Percentiles rank a stretch among this genome's conserved stretches.
Conservation (phyloP, 2,888 invertebrate genomes). For the Drosophila yooni region DNA sequence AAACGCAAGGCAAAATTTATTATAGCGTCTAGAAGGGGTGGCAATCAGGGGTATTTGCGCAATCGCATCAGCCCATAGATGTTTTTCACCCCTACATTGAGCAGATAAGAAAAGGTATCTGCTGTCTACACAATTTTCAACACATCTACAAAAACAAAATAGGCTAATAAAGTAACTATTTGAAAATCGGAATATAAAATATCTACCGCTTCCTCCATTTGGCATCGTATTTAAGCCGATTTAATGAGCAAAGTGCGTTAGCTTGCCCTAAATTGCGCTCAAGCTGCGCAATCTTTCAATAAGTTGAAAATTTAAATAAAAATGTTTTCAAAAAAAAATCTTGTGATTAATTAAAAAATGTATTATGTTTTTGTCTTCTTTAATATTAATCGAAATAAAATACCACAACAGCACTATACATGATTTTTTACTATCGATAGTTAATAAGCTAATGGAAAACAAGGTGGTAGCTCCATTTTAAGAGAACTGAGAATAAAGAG, state of each 20-base stretch:
- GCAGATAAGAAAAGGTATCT: not conserved
- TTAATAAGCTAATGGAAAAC: not conserved
- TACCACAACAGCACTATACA: not conserved
- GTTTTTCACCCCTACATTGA: not conserved
- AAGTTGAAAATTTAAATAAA: not conserved
- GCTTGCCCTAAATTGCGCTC: not conserved
- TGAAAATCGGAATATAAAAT: not conserved
- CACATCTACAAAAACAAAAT: not conserved
- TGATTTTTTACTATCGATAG: not conserved
- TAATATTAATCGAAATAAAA: not conserved
- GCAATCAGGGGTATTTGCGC: not conserved
- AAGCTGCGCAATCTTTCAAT: not conserved
- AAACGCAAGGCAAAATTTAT: not conserved
- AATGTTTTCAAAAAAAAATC: not conserved
- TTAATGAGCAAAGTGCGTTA: conserved; percentile 2
- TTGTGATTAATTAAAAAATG: not conserved
- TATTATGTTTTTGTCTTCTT: not conserved
- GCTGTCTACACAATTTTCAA: not conserved
- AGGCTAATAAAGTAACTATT: not conserved
- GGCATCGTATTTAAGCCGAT: not conserved
- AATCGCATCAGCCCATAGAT: not conserved
- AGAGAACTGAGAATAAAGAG: not conserved
- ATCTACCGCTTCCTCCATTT: not conserved
- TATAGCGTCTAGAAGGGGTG: not conserved
- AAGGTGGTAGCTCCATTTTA: not conserved